Evolutionary conservation across 2,888 invertebrate genomes (phyloP), one percentile per base, ranked within the genome.

Genomic region (Pyrocoelia pectoralis): DNA sequence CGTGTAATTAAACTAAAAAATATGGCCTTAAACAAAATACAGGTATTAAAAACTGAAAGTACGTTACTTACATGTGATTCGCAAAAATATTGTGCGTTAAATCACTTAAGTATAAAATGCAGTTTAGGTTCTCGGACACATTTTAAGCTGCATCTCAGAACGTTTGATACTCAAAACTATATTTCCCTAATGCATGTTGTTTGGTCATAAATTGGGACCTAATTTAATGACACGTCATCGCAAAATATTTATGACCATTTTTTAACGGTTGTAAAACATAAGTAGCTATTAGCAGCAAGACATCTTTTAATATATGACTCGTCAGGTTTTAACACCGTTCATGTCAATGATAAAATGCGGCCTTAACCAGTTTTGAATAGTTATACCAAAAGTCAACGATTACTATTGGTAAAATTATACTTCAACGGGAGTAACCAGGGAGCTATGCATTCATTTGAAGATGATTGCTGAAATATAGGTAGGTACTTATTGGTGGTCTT

Each of bases 221-320:
- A 78, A 79, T 78, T 79, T 78, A 79, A 78, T 76, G 77, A 75
- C 75, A 75, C 73, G 78, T 79, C 78, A 75, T 77, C 75, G 70
- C 66, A 63, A 67, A 66, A 74, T 73, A 77, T 77, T 77, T 77
- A 77, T 73, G 74, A 73, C 71, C 73, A 73, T 76, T 77, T 76
- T 74, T 73, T 74, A 73, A 71, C 69, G 75, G 77, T 71, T 77
- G 77, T 79, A 79, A 79, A 79, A 77, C 75, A 74, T 77, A 77
- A 78, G 78, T 77, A 77, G 77, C 77, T 73, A 78, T 78, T 78
- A 77, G 75, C 72, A 65, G 71, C 50, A 54, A 57, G 68, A 69
- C 69, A 68, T 70, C 71, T 46, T 63, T 66, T 72, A 67, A 67
- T 69, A 71, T 70, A 68, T 67, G 66, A 57, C 68, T 65, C 65